phyloP scores from a whole-genome alignment of 1,140 invertebrate genomes.

The Penaeus japonicus region DNA sequence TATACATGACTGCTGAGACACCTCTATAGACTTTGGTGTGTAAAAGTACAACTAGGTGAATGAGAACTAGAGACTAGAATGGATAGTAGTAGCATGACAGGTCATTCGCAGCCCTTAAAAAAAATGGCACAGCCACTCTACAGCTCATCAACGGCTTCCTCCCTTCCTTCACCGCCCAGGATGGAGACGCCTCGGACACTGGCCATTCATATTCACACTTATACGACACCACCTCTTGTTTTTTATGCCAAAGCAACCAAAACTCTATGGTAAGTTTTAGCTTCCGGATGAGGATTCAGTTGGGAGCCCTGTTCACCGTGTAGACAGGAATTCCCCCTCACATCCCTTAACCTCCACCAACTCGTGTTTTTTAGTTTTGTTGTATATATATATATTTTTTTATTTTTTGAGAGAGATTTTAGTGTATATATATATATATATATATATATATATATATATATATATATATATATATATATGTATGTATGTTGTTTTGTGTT shows the following conservation, averaged over 20 bases:
- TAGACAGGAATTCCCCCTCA: neutral
- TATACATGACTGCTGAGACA: too few relatives aligned
- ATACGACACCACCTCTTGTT: conserved; percentile 65
- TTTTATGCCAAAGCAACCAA: conserved; percentile 64
- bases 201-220: conserved; percentile 66
- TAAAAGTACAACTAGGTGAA: too few relatives aligned
- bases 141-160: conserved; percentile 27
- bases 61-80: neutral
- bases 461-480: too few relatives aligned
- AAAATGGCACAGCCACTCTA: conserved; percentile 20
- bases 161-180: conserved; percentile 66
- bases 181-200: conserved; percentile 65
- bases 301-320: neutral
- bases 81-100: neutral
- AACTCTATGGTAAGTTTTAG: conserved; percentile 65
- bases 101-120: neutral
- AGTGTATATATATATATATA: too few relatives aligned
- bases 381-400: too few relatives aligned
- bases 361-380: neutral
- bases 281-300: neutral
- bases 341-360: too few relatives aligned
- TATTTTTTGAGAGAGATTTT: too few relatives aligned
- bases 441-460: too few relatives aligned
- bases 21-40: too few relatives aligned
- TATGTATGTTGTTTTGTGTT: too few relatives aligned